Evolutionary conservation across 2,113 vertebrate genomes (phyloP).

Genomic region (Vimba vimba): DNA sequence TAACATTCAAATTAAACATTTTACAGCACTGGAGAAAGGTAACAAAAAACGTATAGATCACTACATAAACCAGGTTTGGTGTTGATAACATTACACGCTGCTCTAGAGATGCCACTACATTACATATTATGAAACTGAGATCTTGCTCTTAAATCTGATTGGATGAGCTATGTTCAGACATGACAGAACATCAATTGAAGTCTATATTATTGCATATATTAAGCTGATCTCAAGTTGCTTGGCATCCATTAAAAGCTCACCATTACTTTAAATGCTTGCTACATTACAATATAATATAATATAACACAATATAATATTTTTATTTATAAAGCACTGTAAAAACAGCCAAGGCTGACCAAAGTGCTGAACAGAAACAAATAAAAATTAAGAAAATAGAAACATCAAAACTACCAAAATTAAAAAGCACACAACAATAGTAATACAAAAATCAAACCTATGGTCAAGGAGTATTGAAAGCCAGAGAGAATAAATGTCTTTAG

Average conservation of each 20-base stretch:
- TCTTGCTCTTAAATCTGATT: not conserved
- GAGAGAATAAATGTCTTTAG: no score
- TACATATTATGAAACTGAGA: not conserved
- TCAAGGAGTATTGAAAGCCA: no score
- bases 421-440: no score
- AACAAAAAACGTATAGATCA: not conserved
- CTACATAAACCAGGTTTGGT: not conserved
- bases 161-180: not conserved
- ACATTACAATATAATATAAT: no score
- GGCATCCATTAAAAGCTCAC: not conserved
- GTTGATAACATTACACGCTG: not conserved
- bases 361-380: no score
- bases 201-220: not conserved
- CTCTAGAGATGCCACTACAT: not conserved
- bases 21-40: conserved; percentile 22
- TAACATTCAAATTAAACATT: conserved; percentile 18
- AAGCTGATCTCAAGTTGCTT: not conserved
- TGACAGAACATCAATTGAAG: not conserved
- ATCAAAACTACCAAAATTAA: no score
- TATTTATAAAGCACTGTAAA: no score
- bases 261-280: no score
- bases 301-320: no score
- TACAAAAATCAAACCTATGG: no score
- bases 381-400: no score
- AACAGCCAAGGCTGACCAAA: no score